These are phyloP conservation scores for Lagopus muta DNA, from an alignment of 2,113 vertebrate genomes.

Conservation along the genomic window DNA sequence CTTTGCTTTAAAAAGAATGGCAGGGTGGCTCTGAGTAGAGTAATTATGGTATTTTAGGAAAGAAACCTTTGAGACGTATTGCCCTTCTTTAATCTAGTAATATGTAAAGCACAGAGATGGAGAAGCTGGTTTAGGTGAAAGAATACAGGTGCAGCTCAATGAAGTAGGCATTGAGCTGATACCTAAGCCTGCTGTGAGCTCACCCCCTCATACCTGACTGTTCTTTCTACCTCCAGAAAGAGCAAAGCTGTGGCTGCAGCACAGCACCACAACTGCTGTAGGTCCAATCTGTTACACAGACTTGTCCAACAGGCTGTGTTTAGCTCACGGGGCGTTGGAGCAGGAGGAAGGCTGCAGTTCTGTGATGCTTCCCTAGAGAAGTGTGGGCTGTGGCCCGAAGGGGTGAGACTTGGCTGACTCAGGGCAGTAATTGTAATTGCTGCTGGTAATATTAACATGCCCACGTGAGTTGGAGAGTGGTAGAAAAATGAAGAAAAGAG, in stretches of 20 bases:
- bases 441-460: not conserved
- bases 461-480: not conserved
- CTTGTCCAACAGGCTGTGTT: not conserved
- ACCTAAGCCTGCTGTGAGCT: not conserved
- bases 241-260: not conserved
- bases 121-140: not conserved
- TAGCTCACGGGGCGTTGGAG: not conserved
- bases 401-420: not conserved
- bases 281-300: not conserved
- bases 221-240: not conserved
- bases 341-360: not conserved
- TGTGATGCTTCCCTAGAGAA: not conserved
- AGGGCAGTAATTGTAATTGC: not conserved
- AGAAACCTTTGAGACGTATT: not conserved
- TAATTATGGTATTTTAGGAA: not conserved
- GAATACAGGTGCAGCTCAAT: not conserved
- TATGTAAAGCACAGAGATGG: not conserved
- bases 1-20: not conserved
- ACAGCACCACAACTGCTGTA: fast-evolving
- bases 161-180: not conserved
- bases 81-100: not conserved
- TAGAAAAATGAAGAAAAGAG: not conserved
- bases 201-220: not conserved
- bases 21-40: not conserved
- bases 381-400: fast-evolving